phyloP scores from a whole-genome alignment of 1,140 invertebrate species.

The Pemphigus obesinymphae region DNA sequence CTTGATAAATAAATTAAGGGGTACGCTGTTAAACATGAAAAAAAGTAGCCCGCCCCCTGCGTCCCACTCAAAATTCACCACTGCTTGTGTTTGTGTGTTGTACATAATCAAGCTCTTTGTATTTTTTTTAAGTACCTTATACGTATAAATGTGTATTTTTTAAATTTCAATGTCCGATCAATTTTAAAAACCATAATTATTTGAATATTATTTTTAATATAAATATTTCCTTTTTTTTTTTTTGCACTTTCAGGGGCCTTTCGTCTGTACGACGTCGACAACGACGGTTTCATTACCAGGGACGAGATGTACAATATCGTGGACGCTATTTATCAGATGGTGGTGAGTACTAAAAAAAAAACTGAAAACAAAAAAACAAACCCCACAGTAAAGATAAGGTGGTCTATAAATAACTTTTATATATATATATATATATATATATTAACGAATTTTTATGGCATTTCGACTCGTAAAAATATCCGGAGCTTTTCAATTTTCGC shows the following conservation, averaged over 20 bases:
- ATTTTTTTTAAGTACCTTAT: too few species aligned
- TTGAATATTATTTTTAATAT: too few species aligned
- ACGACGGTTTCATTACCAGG: conserved; percentile 94
- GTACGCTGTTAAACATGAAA: too few species aligned
- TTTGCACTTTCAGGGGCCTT: conserved; percentile 80
- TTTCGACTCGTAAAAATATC: neutral
- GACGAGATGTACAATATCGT: conserved; percentile 99
- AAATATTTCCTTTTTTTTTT: conserved; percentile 42
- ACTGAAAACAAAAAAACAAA: neutral
- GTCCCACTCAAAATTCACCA: too few species aligned
- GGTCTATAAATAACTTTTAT: neutral
- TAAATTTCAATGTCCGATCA: too few species aligned
- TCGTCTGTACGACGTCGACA: conserved; percentile 93
- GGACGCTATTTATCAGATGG: conserved; percentile 98
- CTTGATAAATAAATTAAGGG: too few species aligned
- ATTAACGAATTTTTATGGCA: neutral
- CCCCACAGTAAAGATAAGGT: neutral
- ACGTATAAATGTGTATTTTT: too few species aligned
- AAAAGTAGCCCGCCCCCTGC: too few species aligned
- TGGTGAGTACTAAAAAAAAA: conserved; percentile 63
- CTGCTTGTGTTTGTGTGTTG: too few species aligned
- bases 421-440: neutral
- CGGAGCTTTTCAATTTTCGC: neutral
- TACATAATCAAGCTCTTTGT: too few species aligned
- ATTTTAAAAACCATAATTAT: too few species aligned